A percentile compares a stretch with the other conserved stretches of the same genome.
Conservation (phyloP, 2,888 invertebrate genomes). For the Rugalucina vietnamica region DNA sequence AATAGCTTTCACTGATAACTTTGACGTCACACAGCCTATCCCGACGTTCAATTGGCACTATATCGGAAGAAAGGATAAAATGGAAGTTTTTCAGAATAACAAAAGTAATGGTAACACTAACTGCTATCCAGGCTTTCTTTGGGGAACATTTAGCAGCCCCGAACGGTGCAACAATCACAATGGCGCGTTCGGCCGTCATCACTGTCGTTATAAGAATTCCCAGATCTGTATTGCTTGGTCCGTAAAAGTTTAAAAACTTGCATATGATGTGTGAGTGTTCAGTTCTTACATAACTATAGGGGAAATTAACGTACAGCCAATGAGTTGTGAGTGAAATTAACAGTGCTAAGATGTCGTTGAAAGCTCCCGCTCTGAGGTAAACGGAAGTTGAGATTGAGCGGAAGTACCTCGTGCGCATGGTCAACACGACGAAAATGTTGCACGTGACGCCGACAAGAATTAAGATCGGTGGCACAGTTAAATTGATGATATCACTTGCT, state of each 20-base stretch:
- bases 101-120: conserved; percentile 50
- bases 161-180: conserved; percentile 71
- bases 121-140: conserved; percentile 66
- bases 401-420: conserved; percentile 75
- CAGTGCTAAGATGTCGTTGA: conserved; percentile 68
- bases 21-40: conserved; percentile 72
- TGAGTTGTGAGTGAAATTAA: conserved; percentile 69
- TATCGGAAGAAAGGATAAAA: conserved; percentile 66
- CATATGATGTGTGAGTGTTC: conserved; percentile 69
- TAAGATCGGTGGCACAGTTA: conserved; percentile 70
- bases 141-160: conserved; percentile 59
- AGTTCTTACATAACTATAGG: conserved; percentile 57
- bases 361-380: conserved; percentile 69
- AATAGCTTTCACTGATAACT: conserved; percentile 54
- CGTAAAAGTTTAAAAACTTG: conserved; percentile 76
- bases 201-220: conserved; percentile 71
- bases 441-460: conserved; percentile 70
- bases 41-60: conserved; percentile 60
- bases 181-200: conserved; percentile 74
- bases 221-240: conserved; percentile 72
- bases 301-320: conserved; percentile 74
- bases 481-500: conserved; percentile 56
- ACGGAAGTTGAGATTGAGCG: conserved; percentile 72
- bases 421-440: conserved; percentile 67
- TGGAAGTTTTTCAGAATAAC: conserved; percentile 70